Evolutionary conservation across 2,797 vertebrate species (phyloP).

Genomic region (Lemur catta): DNA sequence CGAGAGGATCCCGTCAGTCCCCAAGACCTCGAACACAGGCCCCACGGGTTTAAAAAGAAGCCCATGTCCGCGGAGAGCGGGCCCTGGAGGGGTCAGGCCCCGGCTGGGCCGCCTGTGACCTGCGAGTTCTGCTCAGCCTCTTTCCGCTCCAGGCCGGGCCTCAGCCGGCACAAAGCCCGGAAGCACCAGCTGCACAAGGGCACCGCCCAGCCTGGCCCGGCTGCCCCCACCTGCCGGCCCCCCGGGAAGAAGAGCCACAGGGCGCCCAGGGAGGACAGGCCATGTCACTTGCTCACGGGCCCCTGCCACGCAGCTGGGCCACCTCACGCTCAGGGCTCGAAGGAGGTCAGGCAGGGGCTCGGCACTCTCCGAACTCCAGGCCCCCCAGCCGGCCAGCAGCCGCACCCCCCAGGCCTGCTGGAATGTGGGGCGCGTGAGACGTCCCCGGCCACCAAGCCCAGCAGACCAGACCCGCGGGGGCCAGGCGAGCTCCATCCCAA

Average conservation of each 20-base stretch:
- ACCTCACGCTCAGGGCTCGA: neutral
- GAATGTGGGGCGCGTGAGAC: neutral
- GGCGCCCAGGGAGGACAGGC: neutral
- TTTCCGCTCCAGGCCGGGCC: constrained; percentile 93
- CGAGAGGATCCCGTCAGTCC: neutral
- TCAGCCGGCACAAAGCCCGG: constrained; percentile 95
- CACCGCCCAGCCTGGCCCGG: constrained; percentile 51
- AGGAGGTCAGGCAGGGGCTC: constrained; percentile 67
- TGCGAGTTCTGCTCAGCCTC: constrained; percentile 93
- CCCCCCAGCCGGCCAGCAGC: constrained; percentile 34
- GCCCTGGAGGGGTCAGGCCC: constrained; percentile 68
- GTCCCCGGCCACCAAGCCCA: accelerated
- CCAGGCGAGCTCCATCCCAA: neutral
- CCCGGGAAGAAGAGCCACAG: constrained; percentile 37
- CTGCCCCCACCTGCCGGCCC: constrained; percentile 4
- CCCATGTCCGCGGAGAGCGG: constrained; percentile 75
- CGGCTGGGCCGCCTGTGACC: constrained; percentile 55
- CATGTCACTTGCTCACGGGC: accelerated
- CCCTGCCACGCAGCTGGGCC: accelerated
- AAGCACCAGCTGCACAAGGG: constrained; percentile 88
- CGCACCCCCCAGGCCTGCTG: neutral
- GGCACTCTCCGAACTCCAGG: neutral
- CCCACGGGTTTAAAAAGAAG: neutral
- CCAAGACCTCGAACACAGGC: constrained; percentile 47
- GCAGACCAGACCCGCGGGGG: accelerated